Evolutionary conservation across 2,888 invertebrate species (phyloP).

Genomic region (Thymelicus acteon): DNA sequence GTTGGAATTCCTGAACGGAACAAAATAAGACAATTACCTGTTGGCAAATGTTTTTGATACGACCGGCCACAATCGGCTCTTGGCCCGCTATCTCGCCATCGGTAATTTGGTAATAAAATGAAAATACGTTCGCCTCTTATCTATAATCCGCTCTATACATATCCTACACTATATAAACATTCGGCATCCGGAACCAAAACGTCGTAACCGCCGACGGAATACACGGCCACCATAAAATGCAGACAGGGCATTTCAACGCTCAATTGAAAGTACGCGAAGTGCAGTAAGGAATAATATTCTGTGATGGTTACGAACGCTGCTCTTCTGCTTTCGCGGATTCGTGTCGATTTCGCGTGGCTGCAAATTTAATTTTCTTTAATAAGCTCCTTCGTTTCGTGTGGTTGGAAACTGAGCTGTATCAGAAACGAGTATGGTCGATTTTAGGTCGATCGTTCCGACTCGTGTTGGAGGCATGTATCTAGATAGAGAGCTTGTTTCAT

Average conservation of each 20-base stretch:
- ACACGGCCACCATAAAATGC: slow-evolving; percentile 44
- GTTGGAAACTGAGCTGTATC: slow-evolving; percentile 52
- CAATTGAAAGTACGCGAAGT: slow-evolving; percentile 50
- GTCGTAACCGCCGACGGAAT: slow-evolving; percentile 54
- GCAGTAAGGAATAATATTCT: slow-evolving; percentile 63
- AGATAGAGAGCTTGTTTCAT: slow-evolving; percentile 78
- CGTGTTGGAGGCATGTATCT: slow-evolving; percentile 79
- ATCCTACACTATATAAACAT: slow-evolving; percentile 78
- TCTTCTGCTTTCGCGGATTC: slow-evolving; percentile 67
- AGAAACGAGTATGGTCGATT: slow-evolving; percentile 44
- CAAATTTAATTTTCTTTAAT: slow-evolving; percentile 84
- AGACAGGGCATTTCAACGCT: slow-evolving; percentile 43
- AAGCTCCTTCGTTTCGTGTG: slow-evolving; percentile 57
- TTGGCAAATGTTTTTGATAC: slow-evolving; percentile 79
- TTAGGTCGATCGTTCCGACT: slow-evolving; percentile 45
- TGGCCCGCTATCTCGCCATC: slow-evolving; percentile 73
- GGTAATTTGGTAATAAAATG: slow-evolving; percentile 86
- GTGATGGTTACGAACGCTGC: slow-evolving; percentile 48
- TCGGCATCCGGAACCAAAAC: slow-evolving; percentile 49
- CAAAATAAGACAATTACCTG: slow-evolving; percentile 76
- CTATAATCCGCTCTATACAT: slow-evolving; percentile 80
- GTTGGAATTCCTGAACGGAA: slow-evolving; percentile 62
- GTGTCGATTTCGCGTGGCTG: slow-evolving; percentile 77
- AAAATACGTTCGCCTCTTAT: slow-evolving; percentile 81
- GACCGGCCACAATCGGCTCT: slow-evolving; percentile 66